Conservation (phyloP, 2,797 vertebrate genomes). For the Thripadectes ignobilis region DNA sequence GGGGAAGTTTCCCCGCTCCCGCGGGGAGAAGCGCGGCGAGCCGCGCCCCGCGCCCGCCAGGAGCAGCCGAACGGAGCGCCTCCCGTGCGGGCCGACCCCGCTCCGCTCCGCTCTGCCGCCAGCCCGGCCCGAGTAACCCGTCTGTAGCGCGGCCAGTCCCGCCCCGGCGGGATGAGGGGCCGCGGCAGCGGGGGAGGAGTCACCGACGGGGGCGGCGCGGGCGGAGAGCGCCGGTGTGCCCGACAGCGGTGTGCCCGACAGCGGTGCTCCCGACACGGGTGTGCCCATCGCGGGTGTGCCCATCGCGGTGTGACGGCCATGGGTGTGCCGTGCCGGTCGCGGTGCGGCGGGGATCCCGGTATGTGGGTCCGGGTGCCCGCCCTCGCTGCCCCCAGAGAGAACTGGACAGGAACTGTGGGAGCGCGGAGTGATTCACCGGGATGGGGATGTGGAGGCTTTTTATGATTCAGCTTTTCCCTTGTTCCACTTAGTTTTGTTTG, state of each 20-base stretch:
- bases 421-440: neutral
- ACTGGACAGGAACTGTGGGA: neutral
- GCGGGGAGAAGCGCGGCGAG: neutral
- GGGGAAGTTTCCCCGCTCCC: neutral
- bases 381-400: neutral
- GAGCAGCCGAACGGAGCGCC: fast-evolving
- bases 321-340: too few species aligned
- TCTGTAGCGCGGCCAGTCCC: neutral
- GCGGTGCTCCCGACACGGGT: too few species aligned
- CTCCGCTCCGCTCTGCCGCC: fast-evolving
- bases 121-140: neutral
- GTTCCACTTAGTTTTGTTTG: neutral
- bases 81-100: fast-evolving
- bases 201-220: neutral
- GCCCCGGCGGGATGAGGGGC: neutral
- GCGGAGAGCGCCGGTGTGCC: neutral
- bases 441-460: neutral
- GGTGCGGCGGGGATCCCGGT: fast-evolving
- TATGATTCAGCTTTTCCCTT: neutral
- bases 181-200: slow-evolving; percentile 7
- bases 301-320: too few species aligned
- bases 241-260: too few species aligned
- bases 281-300: too few species aligned
- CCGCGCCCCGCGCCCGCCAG: neutral
- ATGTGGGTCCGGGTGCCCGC: neutral